Evolutionary conservation across 2,888 invertebrate species (phyloP), one percentile per base, ranked within the genome.

Genomic region (Zygogramma bicolorata): DNA sequence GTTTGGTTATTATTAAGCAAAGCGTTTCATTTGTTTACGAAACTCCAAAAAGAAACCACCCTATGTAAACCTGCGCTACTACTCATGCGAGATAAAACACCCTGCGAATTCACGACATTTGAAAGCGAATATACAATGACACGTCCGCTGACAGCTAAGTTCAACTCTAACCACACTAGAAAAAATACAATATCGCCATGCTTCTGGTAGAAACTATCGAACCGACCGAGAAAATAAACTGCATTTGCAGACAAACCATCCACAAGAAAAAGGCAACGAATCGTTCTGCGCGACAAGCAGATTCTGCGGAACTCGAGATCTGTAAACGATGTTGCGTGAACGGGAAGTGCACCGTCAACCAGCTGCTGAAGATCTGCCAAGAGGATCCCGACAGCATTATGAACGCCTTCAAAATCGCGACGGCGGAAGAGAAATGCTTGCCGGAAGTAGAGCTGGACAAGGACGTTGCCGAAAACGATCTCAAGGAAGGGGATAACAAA

Each of bases 341-440:
- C 38, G 27, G 38, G 15, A 69, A 63, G 20, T 69, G 58, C 63
- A 69, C 62, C 15, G 29, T 69, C 4, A 22, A 25, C 5, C 46
- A 63, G 27, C 31, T 63, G 13, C 25, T 66, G 25, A 15, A 61
- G 22, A 31, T 66, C 2, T 70, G 70, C 66, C 15, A 70, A 34
- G n/a, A 60, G 40, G 66, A 70, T 15, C 70, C 70, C 46, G 70
- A 70, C 61, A 65, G 60, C 38, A 66, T 66, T 20, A 70, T 70
- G 49, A 46, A 70, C 38, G 38, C 49, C 1, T 66, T 49, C 66
- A 63, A 63, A 42, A 46, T 46, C 1, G 63, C 63, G 5, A 46
- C 20, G 18, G 38, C 34, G 3, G 22, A 31, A 29, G 69, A 63
- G 8, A 69, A 63, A 40, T 69, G 69, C 20, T 22, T 69, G 10